Evolutionary conservation across 2,797 vertebrate genomes (phyloP), one percentile per base, ranked within the genome.

Genomic region (Channallabes apus): DNA sequence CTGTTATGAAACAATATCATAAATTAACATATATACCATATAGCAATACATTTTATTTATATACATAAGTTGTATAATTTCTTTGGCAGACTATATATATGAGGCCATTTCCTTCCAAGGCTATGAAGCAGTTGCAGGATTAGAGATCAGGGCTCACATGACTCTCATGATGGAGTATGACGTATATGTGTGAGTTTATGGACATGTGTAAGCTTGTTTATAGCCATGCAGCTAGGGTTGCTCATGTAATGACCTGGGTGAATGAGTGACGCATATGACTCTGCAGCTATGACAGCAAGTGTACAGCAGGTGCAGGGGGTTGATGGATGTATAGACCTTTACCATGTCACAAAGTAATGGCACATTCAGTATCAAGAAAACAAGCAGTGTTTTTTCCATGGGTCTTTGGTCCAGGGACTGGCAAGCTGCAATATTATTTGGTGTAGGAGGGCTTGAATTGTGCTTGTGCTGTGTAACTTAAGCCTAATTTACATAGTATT

Each of bases 111-210:
- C 9, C 35, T 59, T 64, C 27, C 29, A 65, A 73, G 46, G 46
- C 29, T 73, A 8, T 29, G 51, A 67, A 12, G 38, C 38, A 24
- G 56, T 71, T 1, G 29, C 61, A 6, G 15, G 83, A 77, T 38
- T 62, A 35, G 32, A 14, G 17, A 54, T 29, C n/a, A n/a, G n/a
- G 78, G 59, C 72, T 58, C 79, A 41, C 82, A 68, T 82, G 61
- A 54, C 79, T 51, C 76, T 38, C 82, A 62, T 83, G 29, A 46
- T 51, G 6, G 0, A 90, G 88, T 90, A 87, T 89, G 88, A 82
- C 65, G 87, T 84, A 46, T 77, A 65, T 88, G 83, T 69, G 72
- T 11, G 88, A 86, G 89, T 90, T 85, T 80, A 29, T 69, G 29
- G 22, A 35, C 41, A 65, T 69, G 82, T 76, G 58, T 56, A 41